phyloP scores from a whole-genome alignment of 2,797 vertebrate species.

The Ciconia nigra region DNA sequence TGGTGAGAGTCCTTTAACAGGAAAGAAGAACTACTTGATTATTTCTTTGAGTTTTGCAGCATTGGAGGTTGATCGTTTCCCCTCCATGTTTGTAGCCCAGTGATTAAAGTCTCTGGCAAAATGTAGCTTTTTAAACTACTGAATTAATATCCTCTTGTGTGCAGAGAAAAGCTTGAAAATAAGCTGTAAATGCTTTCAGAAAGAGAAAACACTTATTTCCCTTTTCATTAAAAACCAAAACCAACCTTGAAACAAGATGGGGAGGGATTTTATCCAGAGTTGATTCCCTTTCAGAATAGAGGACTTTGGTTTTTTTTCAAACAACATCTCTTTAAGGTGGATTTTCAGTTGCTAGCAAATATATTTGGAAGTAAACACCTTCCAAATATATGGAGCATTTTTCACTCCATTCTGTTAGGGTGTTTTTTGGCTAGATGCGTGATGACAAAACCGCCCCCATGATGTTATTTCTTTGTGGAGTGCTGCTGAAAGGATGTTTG shows the following conservation, averaged over 20 bases:
- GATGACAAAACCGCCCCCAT: background rate
- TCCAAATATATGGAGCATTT: background rate
- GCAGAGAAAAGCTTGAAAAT: background rate
- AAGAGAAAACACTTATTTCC: background rate
- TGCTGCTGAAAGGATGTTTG: background rate
- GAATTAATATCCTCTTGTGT: background rate
- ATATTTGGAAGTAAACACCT: background rate
- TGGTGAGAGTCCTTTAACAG: background rate
- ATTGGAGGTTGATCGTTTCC: background rate
- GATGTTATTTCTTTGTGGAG: background rate
- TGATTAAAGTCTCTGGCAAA: background rate
- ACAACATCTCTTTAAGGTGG: background rate
- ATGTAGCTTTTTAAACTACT: background rate
- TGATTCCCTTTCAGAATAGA: background rate
- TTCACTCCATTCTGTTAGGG: background rate
- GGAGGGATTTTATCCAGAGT: background rate
- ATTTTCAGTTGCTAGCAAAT: background rate
- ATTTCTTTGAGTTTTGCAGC: background rate
- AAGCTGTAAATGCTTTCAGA: background rate
- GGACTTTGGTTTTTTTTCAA: background rate
- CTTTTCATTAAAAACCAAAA: background rate
- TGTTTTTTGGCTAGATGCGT: background rate
- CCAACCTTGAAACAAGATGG: background rate
- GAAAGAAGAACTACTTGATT: background rate
- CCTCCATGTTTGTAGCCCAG: accelerated